These are phyloP conservation scores for Heterochromis multidens DNA, from an alignment of 2,113 vertebrate species.

Conservation along the genomic window DNA sequence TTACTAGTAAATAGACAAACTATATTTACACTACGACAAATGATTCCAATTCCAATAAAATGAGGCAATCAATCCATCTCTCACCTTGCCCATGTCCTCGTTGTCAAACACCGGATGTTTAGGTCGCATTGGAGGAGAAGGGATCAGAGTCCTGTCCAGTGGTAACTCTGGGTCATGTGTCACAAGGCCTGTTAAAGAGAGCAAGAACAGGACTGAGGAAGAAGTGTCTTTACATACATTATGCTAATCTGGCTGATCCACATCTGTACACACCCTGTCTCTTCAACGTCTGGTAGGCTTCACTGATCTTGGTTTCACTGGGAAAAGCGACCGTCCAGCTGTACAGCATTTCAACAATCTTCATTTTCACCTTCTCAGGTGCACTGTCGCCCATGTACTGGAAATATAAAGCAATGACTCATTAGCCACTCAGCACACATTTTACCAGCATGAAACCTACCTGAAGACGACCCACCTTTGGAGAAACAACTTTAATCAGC, in stretches of 20 bases:
- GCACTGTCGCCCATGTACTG: conserved; percentile 92
- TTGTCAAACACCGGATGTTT: conserved; percentile 98
- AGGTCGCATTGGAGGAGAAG: conserved; percentile 88
- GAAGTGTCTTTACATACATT: not conserved
- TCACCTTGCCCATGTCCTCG: conserved; percentile 96
- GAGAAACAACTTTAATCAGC: conserved; percentile 96
- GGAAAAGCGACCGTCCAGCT: conserved; percentile 95
- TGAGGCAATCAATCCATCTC: not conserved
- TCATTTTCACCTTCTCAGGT: conserved; percentile 92
- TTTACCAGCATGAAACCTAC: not conserved
- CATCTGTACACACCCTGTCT: conserved; percentile 81
- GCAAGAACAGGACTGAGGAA: not conserved
- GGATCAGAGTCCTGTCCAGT: conserved; percentile 88
- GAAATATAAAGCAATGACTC: not conserved
- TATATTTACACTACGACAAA: not conserved
- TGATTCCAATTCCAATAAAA: not conserved
- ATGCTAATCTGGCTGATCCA: not conserved
- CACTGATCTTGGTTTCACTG: conserved; percentile 89
- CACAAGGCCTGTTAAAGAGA: conserved; percentile 82
- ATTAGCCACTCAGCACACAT: not conserved
- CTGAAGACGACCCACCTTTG: conserved; percentile 81
- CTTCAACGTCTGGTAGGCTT: conserved; percentile 94
- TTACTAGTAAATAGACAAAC: not conserved
- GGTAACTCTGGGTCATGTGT: conserved; percentile 85
- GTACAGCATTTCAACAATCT: conserved; percentile 91